Base-by-base conservation (phyloP, 2,113 vertebrate species). In the Lepus europaeus region DNA sequence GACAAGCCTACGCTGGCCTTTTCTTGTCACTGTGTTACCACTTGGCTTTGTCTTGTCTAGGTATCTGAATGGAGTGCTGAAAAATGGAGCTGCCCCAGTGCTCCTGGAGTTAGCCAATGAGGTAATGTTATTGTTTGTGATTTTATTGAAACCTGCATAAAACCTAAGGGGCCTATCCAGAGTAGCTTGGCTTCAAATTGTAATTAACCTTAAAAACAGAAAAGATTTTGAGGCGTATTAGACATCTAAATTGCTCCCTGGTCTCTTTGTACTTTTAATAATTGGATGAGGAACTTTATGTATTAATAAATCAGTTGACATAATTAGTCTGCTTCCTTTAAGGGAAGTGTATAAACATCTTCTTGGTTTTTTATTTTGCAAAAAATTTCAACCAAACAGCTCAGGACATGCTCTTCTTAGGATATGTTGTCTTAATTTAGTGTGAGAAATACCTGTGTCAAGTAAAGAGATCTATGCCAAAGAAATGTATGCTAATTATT, bases 81-180 rank as follows among this genome's bases (percentile, higher is more conserved):
- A 98, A 97, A 98, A 98, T 98, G 98, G 99, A 97, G 95, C 98
- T 95, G 99, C 98, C 97, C 99, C 99, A 19, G 98, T 99, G 95
- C 98, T 99, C 96, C 98, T 99, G 98, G 98, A 99, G 94, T 97
- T 99, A 97, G 99, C 99, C 98, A 99, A 99, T 98, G 99, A 99
- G 99, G 99, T 99, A 99, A 99, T 98, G 93, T 72, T 96, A 94
- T 95, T 98, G 89, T 97, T 45, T 84, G 82, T 81, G 91, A 92
- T 97, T 97, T 96, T 98, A 91, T 74, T 96, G 87, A 93, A 97
- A 94, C 90, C 45, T 96, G 56, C 96, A 73, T 96, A 95, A 98
- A 98, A 98, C 96, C 96, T 98, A 91, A 98, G 97, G 97, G 97
- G 94, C 96, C 97, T 96, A 92, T 98, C 96, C 97, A 36, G 89